Conservation (phyloP, 2,113 vertebrate species). For the Phocoena sinus region DNA sequence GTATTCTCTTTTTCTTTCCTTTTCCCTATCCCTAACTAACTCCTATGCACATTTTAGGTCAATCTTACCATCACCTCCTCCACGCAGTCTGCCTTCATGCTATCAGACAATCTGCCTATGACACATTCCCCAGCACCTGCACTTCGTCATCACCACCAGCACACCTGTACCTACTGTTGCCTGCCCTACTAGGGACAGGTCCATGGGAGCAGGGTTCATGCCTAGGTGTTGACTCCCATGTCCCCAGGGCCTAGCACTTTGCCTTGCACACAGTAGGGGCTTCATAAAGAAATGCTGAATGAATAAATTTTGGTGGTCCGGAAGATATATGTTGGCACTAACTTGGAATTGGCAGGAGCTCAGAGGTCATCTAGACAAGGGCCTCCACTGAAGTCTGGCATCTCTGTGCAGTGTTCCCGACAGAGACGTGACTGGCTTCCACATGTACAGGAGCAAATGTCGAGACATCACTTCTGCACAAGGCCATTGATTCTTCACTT, state of each 20-base stretch:
- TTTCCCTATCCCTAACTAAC: background rate
- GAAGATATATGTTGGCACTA: background rate
- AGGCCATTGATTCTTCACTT: background rate
- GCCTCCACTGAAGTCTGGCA: background rate
- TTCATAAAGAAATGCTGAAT: background rate
- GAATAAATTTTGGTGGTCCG: background rate
- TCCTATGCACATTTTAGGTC: background rate
- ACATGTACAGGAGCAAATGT: background rate
- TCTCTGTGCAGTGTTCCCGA: background rate
- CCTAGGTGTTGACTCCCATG: too few relatives aligned
- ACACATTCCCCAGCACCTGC: background rate
- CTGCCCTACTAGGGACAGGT: rapidly evolving
- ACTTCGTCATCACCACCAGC: background rate
- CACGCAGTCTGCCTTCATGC: background rate
- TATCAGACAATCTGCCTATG: background rate
- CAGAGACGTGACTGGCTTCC: background rate
- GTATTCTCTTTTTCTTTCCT: background rate
- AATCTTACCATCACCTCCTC: background rate
- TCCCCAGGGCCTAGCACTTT: background rate
- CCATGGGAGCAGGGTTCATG: background rate
- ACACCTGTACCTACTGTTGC: background rate
- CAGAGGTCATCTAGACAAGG: background rate
- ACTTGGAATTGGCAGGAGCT: background rate
- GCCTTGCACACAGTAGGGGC: background rate
- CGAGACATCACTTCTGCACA: background rate